A percentile compares a stretch with the other conserved stretches of the same genome.
Evolutionary conservation across 2,888 invertebrate species (phyloP).

Genomic region (Cheilosia impressa): DNA sequence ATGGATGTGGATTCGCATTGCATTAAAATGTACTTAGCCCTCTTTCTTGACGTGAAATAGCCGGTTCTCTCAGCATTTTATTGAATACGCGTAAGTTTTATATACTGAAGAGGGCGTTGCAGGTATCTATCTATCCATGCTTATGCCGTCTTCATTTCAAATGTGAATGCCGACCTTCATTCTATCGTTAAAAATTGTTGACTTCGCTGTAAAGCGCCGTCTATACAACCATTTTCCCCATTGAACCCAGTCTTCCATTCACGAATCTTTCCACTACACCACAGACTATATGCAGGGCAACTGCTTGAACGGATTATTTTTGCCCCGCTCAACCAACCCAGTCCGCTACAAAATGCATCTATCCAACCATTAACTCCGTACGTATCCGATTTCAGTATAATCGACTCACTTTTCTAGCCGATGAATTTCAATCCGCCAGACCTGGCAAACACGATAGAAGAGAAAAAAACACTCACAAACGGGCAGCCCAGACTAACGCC

Average conservation of each 20-base stretch:
- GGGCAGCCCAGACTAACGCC: constrained; percentile 28
- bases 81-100: neutral
- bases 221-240: neutral
- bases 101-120: too few species aligned
- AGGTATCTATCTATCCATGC: too few species aligned
- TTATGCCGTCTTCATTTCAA: too few species aligned
- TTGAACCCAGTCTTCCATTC: neutral
- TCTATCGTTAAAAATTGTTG: too few species aligned
- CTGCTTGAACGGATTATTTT: constrained; percentile 59
- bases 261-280: constrained; percentile 25
- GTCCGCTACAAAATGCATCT: constrained; percentile 49
- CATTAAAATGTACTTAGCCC: too few species aligned
- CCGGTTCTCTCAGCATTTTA: neutral
- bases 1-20: too few species aligned
- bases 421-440: constrained; percentile 56
- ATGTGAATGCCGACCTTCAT: too few species aligned
- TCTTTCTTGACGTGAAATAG: too few species aligned
- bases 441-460: constrained; percentile 22
- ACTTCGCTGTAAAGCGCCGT: too few species aligned
- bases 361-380: constrained; percentile 53
- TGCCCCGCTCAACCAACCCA: neutral
- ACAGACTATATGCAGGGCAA: constrained; percentile 58
- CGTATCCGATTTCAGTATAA: constrained; percentile 71
- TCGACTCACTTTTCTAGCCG: constrained; percentile 75
- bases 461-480: constrained; percentile 6